These are phyloP conservation scores for Malthinus flaveolus DNA, from an alignment of 2,888 invertebrate genomes.

Conservation along the genomic window DNA sequence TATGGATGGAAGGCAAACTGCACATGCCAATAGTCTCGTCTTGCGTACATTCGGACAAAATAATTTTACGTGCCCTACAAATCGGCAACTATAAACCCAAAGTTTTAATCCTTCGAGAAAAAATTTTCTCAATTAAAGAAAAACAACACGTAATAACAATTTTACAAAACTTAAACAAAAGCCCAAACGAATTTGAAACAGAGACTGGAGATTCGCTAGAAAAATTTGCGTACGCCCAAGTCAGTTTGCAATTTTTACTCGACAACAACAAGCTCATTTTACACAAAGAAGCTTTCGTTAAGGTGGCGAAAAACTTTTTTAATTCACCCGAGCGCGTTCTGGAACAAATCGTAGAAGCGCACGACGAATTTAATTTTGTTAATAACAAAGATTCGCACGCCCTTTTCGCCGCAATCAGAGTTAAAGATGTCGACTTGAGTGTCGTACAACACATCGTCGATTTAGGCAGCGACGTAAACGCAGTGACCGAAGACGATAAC, in stretches of 20 bases:
- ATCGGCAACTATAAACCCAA: constrained; percentile 10
- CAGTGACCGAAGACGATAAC: constrained; percentile 1
- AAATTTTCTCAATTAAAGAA: constrained; percentile 3
- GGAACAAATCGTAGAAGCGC: constrained; percentile 11
- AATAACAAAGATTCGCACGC: neutral
- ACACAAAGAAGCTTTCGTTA: constrained; percentile 10
- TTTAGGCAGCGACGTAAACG: constrained; percentile 14
- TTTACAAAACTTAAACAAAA: constrained; percentile 7
- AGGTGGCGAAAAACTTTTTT: neutral
- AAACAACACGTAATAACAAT: constrained; percentile 6
- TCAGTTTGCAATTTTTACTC: neutral
- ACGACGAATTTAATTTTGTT: constrained; percentile 13
- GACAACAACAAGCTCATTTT: neutral
- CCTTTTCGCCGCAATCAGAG: constrained; percentile 7
- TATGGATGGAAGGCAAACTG: constrained; percentile 16
- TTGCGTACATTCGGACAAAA: constrained; percentile 6
- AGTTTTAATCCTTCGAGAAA: constrained; percentile 15
- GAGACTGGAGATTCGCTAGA: constrained; percentile 1
- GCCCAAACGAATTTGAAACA: neutral
- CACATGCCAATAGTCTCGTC: constrained; percentile 18
- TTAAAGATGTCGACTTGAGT: constrained; percentile 4
- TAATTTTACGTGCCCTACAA: constrained; percentile 15
- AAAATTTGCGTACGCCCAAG: constrained; percentile 4
- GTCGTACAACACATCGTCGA: constrained; percentile 11
- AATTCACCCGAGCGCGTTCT: neutral